Base-by-base conservation (phyloP, 2,797 vertebrate species). In the Pangasius djambal region DNA sequence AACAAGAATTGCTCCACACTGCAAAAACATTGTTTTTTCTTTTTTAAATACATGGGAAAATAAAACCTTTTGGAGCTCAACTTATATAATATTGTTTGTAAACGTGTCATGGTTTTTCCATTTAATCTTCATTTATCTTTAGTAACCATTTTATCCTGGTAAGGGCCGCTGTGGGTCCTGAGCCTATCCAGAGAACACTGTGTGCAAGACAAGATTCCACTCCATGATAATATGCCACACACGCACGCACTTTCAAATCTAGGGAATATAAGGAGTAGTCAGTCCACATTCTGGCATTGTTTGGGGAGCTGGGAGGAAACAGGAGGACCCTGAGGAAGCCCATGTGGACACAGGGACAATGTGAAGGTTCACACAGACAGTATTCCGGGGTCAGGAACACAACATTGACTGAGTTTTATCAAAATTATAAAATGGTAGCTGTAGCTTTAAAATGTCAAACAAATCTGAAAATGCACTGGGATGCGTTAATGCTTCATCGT, bases 41-140 rank as follows among this genome's bases (percentile, higher is more conserved):
- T 55, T 37, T 65, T 65, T 37, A 25, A 84, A 85, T 15, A 52
- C 31, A 22, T 59, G 75, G 48, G 31, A 85, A 87, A 89, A 89
- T 89, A 79, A 89, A 89, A 87, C 31, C 28, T 70, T 79, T 87
- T 50, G 63, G 20, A 85, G 61, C 50, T 85, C 72, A 70, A 16
- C 52, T 18, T 40, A 20, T 25, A 10, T 82, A 59, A 48, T 48
- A 48, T 15, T 40, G 31, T 16, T 13, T 44, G 37, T 4, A 48
- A 65, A 18, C 4, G 28, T 84, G 20, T 57, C 22, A 5, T 74
- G 6, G 10, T 25, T 85, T 34, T 85, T 50, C 15, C n/a, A 48
- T 85, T 67, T 34, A 65, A 4, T 69, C 31, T 28, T 55, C 2
- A 34, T 34, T 74, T 12, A 59, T 67, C 15, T 67, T 65, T 31